phyloP scores from a whole-genome alignment of 2,888 invertebrate genomes.

The Hyposoter didymator region DNA sequence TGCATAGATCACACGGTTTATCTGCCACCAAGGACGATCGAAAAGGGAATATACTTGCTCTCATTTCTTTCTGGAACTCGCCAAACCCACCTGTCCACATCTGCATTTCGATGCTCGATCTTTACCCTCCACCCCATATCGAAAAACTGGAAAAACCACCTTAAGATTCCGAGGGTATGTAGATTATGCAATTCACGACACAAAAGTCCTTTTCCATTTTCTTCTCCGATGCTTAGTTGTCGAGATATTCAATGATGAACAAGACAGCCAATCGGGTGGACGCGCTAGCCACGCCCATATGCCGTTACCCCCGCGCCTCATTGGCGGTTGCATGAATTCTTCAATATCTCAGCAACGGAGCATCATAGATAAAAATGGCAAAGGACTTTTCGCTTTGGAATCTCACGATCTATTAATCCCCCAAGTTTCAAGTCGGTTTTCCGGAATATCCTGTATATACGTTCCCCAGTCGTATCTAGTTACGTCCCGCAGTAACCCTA shows the following conservation, averaged over 20 bases:
- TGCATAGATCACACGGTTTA: conserved; percentile 46
- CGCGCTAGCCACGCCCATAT: not conserved
- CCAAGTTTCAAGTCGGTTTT: not conserved
- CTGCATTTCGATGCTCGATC: conserved; percentile 51
- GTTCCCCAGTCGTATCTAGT: not conserved
- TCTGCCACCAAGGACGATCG: conserved; percentile 21
- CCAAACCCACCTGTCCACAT: conserved; percentile 46
- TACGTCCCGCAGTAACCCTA: conserved; percentile 15
- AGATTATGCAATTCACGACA: not conserved
- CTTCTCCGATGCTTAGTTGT: not conserved
- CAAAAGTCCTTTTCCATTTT: not conserved
- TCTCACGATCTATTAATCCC: not conserved
- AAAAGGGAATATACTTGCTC: conserved; percentile 21
- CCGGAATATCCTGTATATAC: not conserved
- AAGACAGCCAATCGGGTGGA: not conserved
- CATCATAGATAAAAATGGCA: not conserved
- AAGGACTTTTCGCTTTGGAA: not conserved
- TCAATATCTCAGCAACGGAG: not conserved
- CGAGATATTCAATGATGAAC: conserved; percentile 2
- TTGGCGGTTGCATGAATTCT: not conserved
- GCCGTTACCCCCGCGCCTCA: not conserved
- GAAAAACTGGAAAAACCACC: not conserved
- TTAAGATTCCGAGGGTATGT: not conserved
- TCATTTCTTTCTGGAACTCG: conserved; percentile 2
- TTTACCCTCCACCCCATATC: not conserved